Evolutionary conservation across 2,888 invertebrate genomes (phyloP), one percentile per base, ranked within the genome.

Genomic region (Lochmaea crataegi): DNA sequence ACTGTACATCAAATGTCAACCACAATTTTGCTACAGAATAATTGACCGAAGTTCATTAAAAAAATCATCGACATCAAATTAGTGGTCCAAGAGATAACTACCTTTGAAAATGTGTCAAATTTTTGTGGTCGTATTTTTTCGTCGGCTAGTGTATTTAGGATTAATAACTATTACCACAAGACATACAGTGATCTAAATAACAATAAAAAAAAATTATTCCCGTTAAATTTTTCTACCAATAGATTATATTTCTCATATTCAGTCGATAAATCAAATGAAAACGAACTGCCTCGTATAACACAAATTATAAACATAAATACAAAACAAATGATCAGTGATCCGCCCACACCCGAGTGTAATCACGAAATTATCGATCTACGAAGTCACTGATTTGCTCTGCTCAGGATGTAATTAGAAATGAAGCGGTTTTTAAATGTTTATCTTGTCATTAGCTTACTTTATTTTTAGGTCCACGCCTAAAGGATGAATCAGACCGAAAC

Each of bases 291-390:
- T 51, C 51, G n/a, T 51, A 51, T 51, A 51, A 51, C 51, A 51
- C 51, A 38, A 66, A 66, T 66, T 53, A 42, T 57, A 53, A 69
- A 69, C 65, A 65, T 69, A 72, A 66, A 72, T 66, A 74, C 66
- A 71, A 74, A 77, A 78, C 74, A 73, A 78, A 77, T 77, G 77
- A 71, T 76, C 73, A 68, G 72, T 76, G 56, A 70, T 75, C 74
- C 80, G 79, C 79, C 80, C 75, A 78, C 79, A 75, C 78, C 76
- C 72, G 74, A 78, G 74, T 77, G 78, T 75, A 75, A 79, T 80
- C 80, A 80, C 79, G 79, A 80, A 79, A 79, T 79, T 79, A 80
- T 80, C 79, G 80, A 80, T 79, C 80, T 75, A n/a, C 61, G 72
- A 78, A 79, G 77, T 80, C 78, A 80, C 79, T 78, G 80, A 79